A percentile compares a stretch with the other conserved stretches of the same genome.
phyloP scores from a whole-genome alignment of 37 sponge, comb jelly and placozoan species.

The Geodia barretti region DNA sequence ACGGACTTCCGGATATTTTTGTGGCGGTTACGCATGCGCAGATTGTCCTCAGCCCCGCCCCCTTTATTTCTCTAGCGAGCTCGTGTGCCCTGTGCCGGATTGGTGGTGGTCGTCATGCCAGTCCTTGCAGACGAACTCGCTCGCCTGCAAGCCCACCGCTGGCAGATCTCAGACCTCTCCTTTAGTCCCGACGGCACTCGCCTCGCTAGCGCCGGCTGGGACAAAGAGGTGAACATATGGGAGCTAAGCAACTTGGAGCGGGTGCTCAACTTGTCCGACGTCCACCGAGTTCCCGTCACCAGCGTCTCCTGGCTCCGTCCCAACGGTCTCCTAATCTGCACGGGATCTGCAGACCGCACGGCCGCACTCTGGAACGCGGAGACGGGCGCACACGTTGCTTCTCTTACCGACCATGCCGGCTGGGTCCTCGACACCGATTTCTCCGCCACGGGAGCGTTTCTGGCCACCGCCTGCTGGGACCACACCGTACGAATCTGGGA shows the following conservation, averaged over 20 bases:
- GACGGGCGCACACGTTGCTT: slow-evolving; percentile 41
- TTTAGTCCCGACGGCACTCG: slow-evolving; percentile 72
- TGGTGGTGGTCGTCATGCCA: too few relatives aligned
- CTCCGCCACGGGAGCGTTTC: slow-evolving; percentile 42
- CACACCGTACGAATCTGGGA: slow-evolving; percentile 86
- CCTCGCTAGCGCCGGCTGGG: slow-evolving; percentile 82
- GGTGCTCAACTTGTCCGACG: slow-evolving; percentile 42
- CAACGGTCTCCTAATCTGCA: slow-evolving; percentile 61
- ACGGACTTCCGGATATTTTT: too few relatives aligned
- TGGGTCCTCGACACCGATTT: slow-evolving; percentile 80
- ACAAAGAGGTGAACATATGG: slow-evolving; percentile 85
- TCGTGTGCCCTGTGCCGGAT: too few relatives aligned
- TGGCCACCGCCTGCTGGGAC: slow-evolving; percentile 92
- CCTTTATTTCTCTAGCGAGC: too few relatives aligned
- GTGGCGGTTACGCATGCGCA: slow-evolving; percentile 8
- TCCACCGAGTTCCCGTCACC: slow-evolving; percentile 73
- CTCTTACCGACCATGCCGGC: slow-evolving; percentile 61
- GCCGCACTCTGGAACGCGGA: slow-evolving; percentile 71
- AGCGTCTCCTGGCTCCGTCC: slow-evolving; percentile 70
- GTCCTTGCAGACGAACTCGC: slow-evolving; percentile 76
- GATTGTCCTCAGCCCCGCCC: slow-evolving; percentile 9
- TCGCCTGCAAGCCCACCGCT: slow-evolving; percentile 54
- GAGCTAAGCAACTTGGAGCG: slow-evolving; percentile 65
- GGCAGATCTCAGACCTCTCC: slow-evolving; percentile 77
- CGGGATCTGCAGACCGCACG: slow-evolving; percentile 82